phyloP scores from a whole-genome alignment of 2,888 invertebrate genomes.

The Rhamnusium bicolor region DNA sequence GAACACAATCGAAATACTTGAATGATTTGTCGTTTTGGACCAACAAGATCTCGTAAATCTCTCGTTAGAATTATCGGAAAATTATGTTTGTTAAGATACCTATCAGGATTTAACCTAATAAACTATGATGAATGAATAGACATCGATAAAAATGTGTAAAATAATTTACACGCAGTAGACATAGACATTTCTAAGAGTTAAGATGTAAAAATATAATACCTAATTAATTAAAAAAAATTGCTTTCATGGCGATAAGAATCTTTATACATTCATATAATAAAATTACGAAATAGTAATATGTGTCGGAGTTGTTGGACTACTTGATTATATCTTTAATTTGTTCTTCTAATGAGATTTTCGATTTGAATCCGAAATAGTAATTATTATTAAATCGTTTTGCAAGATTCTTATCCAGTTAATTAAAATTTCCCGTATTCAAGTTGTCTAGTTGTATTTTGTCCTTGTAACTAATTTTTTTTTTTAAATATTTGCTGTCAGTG shows the following conservation, averaged over 20 bases:
- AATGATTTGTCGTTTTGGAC: constrained; percentile 49
- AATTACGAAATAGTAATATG: neutral
- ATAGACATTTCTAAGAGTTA: neutral
- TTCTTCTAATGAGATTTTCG: neutral
- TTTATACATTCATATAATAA: neutral
- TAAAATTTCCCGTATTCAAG: neutral
- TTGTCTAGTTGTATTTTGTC: too few relatives aligned
- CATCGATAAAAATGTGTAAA: neutral
- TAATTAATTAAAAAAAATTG: neutral
- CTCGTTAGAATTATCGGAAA: neutral
- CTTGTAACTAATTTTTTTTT: too few relatives aligned
- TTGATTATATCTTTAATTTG: neutral
- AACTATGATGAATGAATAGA: neutral
- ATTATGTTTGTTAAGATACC: neutral
- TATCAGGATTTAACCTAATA: neutral
- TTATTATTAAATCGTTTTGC: neutral
- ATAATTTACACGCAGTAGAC: neutral
- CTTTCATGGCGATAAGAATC: neutral
- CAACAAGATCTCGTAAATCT: constrained; percentile 33
- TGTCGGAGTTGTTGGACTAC: neutral
- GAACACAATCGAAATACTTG: constrained; percentile 46
- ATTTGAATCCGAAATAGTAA: neutral
- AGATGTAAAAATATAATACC: neutral
- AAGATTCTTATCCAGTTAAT: neutral
- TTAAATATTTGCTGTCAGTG: too few relatives aligned